These are phyloP conservation scores for Mesochorus sp. DNA, from an alignment of 2,888 invertebrate genomes.

Conservation along the genomic window DNA sequence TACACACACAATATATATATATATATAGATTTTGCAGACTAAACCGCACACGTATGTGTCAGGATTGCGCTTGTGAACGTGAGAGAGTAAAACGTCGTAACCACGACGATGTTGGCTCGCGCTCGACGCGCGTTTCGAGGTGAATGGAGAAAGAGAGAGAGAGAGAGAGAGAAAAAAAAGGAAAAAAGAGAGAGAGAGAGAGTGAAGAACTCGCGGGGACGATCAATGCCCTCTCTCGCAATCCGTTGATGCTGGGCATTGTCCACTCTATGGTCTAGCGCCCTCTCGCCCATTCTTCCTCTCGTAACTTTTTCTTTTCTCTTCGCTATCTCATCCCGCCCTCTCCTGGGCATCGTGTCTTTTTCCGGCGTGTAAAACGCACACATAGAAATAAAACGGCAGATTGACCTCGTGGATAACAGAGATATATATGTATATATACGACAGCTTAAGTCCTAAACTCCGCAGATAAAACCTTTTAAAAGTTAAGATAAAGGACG, in stretches of 20 bases:
- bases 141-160: slow-evolving; percentile 52
- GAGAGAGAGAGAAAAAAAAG: slow-evolving; percentile 3
- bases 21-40: not conserved
- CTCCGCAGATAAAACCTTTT: not conserved
- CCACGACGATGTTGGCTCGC: slow-evolving; percentile 44
- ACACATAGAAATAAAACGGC: not conserved
- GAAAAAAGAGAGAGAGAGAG: not conserved
- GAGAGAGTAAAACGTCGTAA: slow-evolving; percentile 54
- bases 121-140: slow-evolving; percentile 51
- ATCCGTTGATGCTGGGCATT: slow-evolving; percentile 62
- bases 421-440: slow-evolving; percentile 14
- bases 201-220: slow-evolving; percentile 56
- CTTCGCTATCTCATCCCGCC: slow-evolving; percentile 44
- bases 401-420: slow-evolving; percentile 23
- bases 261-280: slow-evolving; percentile 44
- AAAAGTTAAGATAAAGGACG: not conserved
- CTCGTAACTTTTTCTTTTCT: slow-evolving; percentile 43
- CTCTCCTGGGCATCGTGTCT: slow-evolving; percentile 20
- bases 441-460: not conserved
- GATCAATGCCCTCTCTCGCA: slow-evolving; percentile 73
- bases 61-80: slow-evolving; percentile 34
- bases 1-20: not conserved
- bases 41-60: too few relatives aligned
- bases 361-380: not conserved
- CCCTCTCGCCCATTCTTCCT: slow-evolving; percentile 20